These are phyloP conservation scores for Sarotherodon lohbergeri DNA, from an alignment of 2,113 vertebrate genomes.

Conservation along the genomic window DNA sequence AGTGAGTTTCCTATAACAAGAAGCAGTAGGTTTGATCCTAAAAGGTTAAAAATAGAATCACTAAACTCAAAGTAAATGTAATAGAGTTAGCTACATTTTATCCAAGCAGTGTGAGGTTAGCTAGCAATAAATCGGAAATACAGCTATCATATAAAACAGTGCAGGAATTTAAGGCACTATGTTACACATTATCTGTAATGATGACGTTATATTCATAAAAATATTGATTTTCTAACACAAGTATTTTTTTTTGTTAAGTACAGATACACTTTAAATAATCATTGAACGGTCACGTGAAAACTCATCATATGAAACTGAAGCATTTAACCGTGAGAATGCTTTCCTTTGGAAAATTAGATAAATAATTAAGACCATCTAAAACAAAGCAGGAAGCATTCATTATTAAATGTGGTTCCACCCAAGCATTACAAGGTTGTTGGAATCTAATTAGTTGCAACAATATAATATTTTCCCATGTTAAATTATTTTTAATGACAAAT, in stretches of 20 bases:
- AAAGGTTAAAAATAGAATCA: neutral
- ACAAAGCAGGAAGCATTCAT: neutral
- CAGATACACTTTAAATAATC: neutral
- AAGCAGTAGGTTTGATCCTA: neutral
- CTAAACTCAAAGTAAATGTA: neutral
- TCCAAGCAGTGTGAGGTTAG: neutral
- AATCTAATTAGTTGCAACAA: neutral
- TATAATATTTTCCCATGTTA: neutral
- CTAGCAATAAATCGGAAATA: conserved; percentile 4
- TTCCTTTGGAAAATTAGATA: neutral
- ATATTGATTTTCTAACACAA: neutral
- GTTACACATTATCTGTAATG: neutral
- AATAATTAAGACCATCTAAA: conserved; percentile 7
- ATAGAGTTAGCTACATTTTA: neutral
- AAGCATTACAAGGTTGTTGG: neutral
- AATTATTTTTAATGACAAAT: neutral
- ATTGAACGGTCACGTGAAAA: neutral
- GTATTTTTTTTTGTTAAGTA: neutral
- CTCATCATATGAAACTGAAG: neutral
- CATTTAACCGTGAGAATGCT: neutral
- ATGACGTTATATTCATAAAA: neutral
- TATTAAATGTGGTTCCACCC: neutral
- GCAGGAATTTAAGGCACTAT: neutral
- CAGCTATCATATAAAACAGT: neutral
- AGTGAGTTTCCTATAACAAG: neutral